Evolutionary conservation across 2,888 invertebrate genomes (phyloP), one percentile per base, ranked within the genome.

Genomic region (Hydroisotoma schaefferi): DNA sequence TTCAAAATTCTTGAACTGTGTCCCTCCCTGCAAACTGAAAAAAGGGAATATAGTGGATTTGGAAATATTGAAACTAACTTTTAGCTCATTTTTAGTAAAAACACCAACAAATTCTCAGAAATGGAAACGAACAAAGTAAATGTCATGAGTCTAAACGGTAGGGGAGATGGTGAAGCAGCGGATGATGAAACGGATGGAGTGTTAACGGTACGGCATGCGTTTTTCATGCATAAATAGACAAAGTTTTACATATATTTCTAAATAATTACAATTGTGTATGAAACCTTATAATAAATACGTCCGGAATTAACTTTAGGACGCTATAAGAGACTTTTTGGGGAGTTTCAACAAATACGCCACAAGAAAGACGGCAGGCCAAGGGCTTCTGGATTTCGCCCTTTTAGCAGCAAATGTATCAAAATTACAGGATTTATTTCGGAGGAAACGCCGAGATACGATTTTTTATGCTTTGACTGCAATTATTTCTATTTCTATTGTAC

Each of bases 291-390:
- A 8, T 33, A 33, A 33, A 33, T 33, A 10, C 33, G 15, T 33
- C 33, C 8, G 8, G 33, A 8, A 33, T 10, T 33, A 15, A 33
- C 15, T 33, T 10, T 18, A 56, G 56, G 56, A 56, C 25, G 29
- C 49, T 2, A 22, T 61, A n/a, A 18, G 52, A 23, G 23, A n/a
- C 26, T 61, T 52, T 26, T 27, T 59, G 10, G 54, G 46, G 18
- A 55, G 44, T 48, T 64, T 64, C 5, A 92, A 92, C 77, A 84
- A 87, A 69, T 92, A 92, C 82, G 90, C 91, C 25, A 91, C 91
- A 6, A 92, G 91, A 78, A 92, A 92, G 78, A 91, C 90, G 0
- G 88, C 92, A 59, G 90, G 91, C 0, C 91, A 92, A 80, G 91
- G 91, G 3, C 87, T 91, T 84, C 81, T 91, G 73, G 91, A 91